Conservation (phyloP, 2,888 invertebrate genomes). For the Pammene aurita region DNA sequence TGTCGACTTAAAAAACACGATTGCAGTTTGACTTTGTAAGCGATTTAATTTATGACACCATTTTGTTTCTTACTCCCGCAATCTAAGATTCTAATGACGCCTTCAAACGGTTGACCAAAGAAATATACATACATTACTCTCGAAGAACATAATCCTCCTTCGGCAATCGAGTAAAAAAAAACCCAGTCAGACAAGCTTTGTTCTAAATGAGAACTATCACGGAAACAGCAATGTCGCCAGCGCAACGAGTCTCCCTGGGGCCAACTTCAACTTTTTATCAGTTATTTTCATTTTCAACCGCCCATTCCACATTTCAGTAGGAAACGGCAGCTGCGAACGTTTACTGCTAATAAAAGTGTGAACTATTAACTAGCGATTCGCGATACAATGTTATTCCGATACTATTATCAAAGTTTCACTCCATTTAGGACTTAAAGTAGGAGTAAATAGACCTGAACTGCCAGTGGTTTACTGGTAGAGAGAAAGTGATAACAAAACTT, state of each 20-base stretch:
- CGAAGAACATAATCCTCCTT: too few relatives aligned
- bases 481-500: slow-evolving; percentile 15
- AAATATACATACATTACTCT: too few relatives aligned
- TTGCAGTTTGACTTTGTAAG: too few relatives aligned
- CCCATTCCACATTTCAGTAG: slow-evolving; percentile 18
- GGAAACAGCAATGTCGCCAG: not conserved
- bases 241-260: not conserved
- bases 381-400: slow-evolving; percentile 39
- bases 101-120: too few relatives aligned
- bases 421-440: slow-evolving; percentile 29
- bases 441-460: slow-evolving; percentile 29
- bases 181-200: not conserved
- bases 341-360: slow-evolving; percentile 39
- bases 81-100: too few relatives aligned
- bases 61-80: too few relatives aligned
- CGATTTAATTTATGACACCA: too few relatives aligned
- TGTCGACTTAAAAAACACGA: too few relatives aligned
- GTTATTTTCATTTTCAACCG: slow-evolving; percentile 6
- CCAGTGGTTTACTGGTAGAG: not conserved
- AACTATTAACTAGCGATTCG: slow-evolving; percentile 38
- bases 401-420: slow-evolving; percentile 36
- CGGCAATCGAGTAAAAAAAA: not conserved
- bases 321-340: slow-evolving; percentile 27
- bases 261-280: slow-evolving; percentile 2
- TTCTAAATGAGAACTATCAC: slow-evolving; percentile 11